Evolutionary conservation across 1,140 invertebrate species (phyloP), one percentile per base, ranked within the genome.

Genomic region (Drosophila virilis): DNA sequence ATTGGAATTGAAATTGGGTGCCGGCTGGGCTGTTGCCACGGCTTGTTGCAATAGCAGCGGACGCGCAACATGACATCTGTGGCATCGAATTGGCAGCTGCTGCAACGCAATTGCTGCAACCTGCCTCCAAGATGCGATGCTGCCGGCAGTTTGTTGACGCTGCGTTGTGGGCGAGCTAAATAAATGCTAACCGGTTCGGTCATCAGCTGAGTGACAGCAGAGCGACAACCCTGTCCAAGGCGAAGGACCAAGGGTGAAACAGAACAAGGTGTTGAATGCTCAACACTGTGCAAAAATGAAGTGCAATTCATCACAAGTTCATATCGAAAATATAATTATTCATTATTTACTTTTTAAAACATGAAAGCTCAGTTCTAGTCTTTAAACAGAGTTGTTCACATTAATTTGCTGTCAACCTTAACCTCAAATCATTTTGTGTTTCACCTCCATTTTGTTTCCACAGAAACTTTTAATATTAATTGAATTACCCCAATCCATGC

Each of bases 51-150:
- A 84, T 85, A 78, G 81, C 79, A 89, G 77, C 84, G 80, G 84
- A 83, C 83, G 84, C 77, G 73, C 60, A 62, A 88, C 83, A 88
- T 88, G 83, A 88, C 84, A 89, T 83, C 77, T 86, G 73, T 89
- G 83, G 84, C 83, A 86, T 61, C 55, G 68, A 89, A 86, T 86
- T 86, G 83, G 84, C 83, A 86, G 83, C 68, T 78, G 66, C 72
- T 71, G 51, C 64, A 50, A 62, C 68, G 55, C 57, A 73, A 48
- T 69, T 61, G 52, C 62, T 45, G 51, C 43, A 80, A 64, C 67
- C 75, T 66, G 80, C 60, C 48, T 46, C 61, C 60, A 38, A 55
- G 52, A 54, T 37, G 45, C 42, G 13, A 35, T 48, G 46, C 54
- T 17, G 37, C 10, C 52, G n/a, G 33, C 32, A 2, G n/a, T n/a